Base-by-base conservation (phyloP, 1,140 invertebrate genomes). In the Condylostylus longicornis region DNA sequence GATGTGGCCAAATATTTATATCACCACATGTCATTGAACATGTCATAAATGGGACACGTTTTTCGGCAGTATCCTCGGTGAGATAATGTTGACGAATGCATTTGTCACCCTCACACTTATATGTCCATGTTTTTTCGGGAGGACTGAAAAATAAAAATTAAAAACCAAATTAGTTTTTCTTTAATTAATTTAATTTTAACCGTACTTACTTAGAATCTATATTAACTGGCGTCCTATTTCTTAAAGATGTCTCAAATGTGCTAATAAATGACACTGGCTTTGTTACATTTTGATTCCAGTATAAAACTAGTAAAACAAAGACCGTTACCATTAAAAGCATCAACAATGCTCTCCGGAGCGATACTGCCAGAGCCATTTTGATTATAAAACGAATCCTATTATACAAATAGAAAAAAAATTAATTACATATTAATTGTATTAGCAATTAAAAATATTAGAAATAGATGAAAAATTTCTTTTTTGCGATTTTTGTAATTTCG, bases 1-100 rank as follows among this genome's bases (percentile, higher is more conserved):
- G 58, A 45, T 57, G 52, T 13, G 58, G 58, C 58, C 58, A 61
- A 40, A 61, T 58, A 35, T 58, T 60, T 5, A 58, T 46, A 18
- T 56, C 52, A 5, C 57, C 55, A 40, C 58, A 61, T 1, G 51
- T 57, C 58, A 61, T 61, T 4, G 57, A 54, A 36, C 58, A 61
- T 19, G 49, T 54, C 36, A 52, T 53, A 38, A 60, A 61, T 6
- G 58, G 55, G 22, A 60, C 45, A 32, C 58, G 50, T 30, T 57
- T 58, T 12, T 45, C 38, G n/a, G 43, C 44, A 12, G 45, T 53
- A 8, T 37, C 43, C 18, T 35, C 20, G 18, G 32, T 43, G 17
- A 38, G 33, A 40, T 52, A 53, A 32, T 43, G 38, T 13, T 48
- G 30, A 17, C 58, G 52, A 5, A 60, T 40, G 21, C 58, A 61